Evolutionary conservation across 2,888 invertebrate genomes (phyloP), one percentile per base, ranked within the genome.

Genomic region (Blastobasis lacticolella): DNA sequence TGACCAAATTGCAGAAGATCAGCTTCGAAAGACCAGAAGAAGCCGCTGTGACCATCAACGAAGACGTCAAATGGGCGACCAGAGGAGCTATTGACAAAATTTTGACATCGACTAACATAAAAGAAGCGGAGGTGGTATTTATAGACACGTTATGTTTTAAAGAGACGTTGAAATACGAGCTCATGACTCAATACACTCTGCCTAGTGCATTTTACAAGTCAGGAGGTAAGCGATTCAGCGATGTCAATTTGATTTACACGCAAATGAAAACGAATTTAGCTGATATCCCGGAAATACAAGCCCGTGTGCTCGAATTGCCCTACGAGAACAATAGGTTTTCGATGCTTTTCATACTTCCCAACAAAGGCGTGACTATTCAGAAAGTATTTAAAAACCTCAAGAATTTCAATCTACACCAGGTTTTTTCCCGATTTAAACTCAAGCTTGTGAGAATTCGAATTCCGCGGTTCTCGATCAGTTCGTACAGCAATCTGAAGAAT

Each of bases 321-420:
- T 88, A 83, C 42, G 81, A 78, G 0, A 58, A 70, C 0, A 63
- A 64, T 8, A 84, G 88, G 51, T 88, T 90, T 53, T 90, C 91
- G 0, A 93, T 94, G 93, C 72, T 93, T 5, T 62, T 93, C 4
- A 76, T 93, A 54, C 64, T 93, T 38, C 94, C 94, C 0, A 69
- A 82, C 49, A 68, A 73, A 38, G 84, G 83, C 37, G 75, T 80
- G 10, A 65, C 78, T 1, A 52, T 90, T 4, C 64, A 70, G 4
- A 73, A 71, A 4, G 83, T 92, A 1, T 69, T 92, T 1, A 74
- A 87, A 0, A 78, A 79, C n/a, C 64, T 93, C n/a, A 75, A 78
- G 8, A 64, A 57, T 0, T 64, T 88, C 9, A 88, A 88, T 52
- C 67, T 90, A 58, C 23, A 23, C 23, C 1, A 23, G 23, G 23